A percentile compares a stretch with the other conserved stretches of the same genome.
phyloP scores from a whole-genome alignment of 2,113 vertebrate species.

The Neodontobutis hainanensis region DNA sequence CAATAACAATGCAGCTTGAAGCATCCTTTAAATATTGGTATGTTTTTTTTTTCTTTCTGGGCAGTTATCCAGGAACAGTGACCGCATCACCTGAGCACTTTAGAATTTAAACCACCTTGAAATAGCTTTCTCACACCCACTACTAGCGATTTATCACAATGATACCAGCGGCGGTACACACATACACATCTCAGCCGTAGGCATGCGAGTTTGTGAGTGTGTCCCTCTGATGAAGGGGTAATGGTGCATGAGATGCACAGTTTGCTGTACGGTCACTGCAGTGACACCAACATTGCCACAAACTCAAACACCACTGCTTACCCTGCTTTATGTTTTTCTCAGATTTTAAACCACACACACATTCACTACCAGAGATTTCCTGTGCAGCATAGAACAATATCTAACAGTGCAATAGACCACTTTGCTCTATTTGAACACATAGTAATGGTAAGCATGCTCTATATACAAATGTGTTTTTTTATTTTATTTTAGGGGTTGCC shows the following conservation, averaged over 20 bases:
- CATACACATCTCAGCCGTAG: constrained; percentile 1
- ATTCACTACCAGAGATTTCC: background rate
- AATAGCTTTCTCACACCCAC: constrained; percentile 65
- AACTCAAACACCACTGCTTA: constrained; percentile 55
- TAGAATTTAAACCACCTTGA: constrained; percentile 80
- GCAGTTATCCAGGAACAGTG: constrained; percentile 61
- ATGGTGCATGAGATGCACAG: constrained; percentile 75
- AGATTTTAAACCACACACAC: constrained; percentile 10
- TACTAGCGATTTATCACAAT: constrained; percentile 77
- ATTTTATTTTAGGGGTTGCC: constrained; percentile 85
- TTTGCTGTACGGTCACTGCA: constrained; percentile 65
- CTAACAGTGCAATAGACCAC: too few relatives aligned
- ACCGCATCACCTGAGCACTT: constrained; percentile 65
- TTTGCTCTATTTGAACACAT: too few relatives aligned
- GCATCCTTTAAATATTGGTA: constrained; percentile 27
- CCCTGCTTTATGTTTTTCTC: constrained; percentile 23
- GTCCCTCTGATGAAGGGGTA: constrained; percentile 64
- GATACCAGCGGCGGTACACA: constrained; percentile 46
- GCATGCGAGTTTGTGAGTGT: constrained; percentile 27
- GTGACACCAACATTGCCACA: constrained; percentile 59
- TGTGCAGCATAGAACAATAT: too few relatives aligned
- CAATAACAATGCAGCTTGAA: constrained; percentile 14
- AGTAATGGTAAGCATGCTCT: too few relatives aligned
- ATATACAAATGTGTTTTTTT: background rate
- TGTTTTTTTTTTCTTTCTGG: constrained; percentile 64